These are phyloP conservation scores for silkworm (Bombyx mori) DNA, from an alignment of 1,140 invertebrate genomes.

Conservation along the genomic window ASM3026992v2 NC_085128.1:60501-61000, in stretches of 20 bases:
- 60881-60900: conserved; percentile 79
- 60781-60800: conserved; percentile 87
- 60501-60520: conserved; percentile 84
- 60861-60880: not conserved
- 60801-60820: conserved; percentile 74
- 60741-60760: conserved; percentile 91
- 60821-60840: not conserved
- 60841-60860: no score
- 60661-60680: conserved; percentile 95
- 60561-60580: conserved; percentile 95
- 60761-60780: conserved; percentile 90
- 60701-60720: conserved; percentile 91
- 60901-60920: conserved; percentile 98
- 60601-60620: conserved; percentile 94
- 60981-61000: conserved; percentile 97
- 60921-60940: conserved; percentile 99
- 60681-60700: conserved; percentile 92
- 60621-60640: conserved; percentile 96
- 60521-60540: conserved; percentile 94
- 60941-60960: conserved; percentile 98
- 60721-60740: conserved; percentile 89
- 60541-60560: conserved; percentile 98
- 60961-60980: conserved; percentile 98
- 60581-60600: conserved; percentile 94
- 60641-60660: conserved; percentile 99